Evolutionary conservation across 2,797 vertebrate species (phyloP).

Genomic region (Austrolebias charrua): DNA sequence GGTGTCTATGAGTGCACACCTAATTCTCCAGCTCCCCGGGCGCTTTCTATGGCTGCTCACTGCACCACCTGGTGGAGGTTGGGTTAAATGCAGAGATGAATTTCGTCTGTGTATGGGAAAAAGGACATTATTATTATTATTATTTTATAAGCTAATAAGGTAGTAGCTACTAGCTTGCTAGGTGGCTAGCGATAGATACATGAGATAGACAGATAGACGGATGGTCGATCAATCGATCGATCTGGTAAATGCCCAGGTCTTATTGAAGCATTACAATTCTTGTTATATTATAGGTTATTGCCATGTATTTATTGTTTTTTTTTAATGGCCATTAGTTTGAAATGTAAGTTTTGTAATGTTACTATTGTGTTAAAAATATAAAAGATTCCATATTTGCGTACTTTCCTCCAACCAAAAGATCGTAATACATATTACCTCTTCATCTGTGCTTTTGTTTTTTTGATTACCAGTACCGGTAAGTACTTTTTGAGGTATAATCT

Average conservation of each 20-base stretch:
- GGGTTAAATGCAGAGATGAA: too few species aligned
- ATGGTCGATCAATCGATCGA: slow-evolving; percentile 2
- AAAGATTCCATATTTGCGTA: slow-evolving; percentile 3
- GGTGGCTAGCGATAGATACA: slow-evolving; percentile 16
- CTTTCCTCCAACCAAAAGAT: background rate
- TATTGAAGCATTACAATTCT: slow-evolving; percentile 37
- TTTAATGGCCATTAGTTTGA: slow-evolving; percentile 7
- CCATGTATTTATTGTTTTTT: slow-evolving; percentile 37
- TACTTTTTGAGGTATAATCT: background rate
- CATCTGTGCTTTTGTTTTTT: background rate
- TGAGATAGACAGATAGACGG: slow-evolving; percentile 5
- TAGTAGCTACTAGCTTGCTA: background rate
- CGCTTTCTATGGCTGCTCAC: too few species aligned
- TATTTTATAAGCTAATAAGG: too few species aligned
- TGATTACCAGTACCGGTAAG: background rate
- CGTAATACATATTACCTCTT: background rate
- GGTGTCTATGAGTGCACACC: too few species aligned
- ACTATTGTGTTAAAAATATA: slow-evolving; percentile 13
- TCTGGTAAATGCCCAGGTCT: slow-evolving; percentile 1
- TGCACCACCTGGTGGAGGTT: too few species aligned
- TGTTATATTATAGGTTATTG: slow-evolving; percentile 54
- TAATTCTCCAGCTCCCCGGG: too few species aligned
- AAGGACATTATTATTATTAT: too few species aligned
- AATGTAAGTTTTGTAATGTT: slow-evolving; percentile 15
- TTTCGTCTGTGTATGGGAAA: too few species aligned